phyloP scores from a whole-genome alignment of 2,888 invertebrate species.

The Cotesia congregata region DNA sequence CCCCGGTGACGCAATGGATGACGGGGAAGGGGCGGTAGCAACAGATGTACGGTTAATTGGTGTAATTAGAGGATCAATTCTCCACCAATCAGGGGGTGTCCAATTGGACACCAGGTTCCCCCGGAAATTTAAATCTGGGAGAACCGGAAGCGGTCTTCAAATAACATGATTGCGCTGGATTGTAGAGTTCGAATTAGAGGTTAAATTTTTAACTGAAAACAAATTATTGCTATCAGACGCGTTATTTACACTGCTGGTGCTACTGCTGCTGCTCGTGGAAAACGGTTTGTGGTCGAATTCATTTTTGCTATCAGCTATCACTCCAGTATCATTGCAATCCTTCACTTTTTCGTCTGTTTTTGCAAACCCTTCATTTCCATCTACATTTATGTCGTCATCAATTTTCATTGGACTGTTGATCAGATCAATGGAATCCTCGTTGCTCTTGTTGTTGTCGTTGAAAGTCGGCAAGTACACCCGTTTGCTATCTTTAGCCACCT shows the following conservation, averaged over 20 bases:
- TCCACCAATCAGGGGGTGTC: slow-evolving; percentile 71
- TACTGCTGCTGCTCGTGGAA: not conserved
- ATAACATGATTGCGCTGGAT: slow-evolving; percentile 77
- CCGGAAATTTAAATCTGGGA: slow-evolving; percentile 76
- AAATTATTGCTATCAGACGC: slow-evolving; percentile 32
- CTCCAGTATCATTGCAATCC: not conserved
- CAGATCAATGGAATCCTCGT: not conserved
- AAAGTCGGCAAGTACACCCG: slow-evolving; percentile 27
- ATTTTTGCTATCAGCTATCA: not conserved
- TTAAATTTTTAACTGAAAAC: slow-evolving; percentile 67
- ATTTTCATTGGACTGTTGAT: not conserved
- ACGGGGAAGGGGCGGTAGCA: slow-evolving; percentile 56
- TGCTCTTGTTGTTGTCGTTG: not conserved
- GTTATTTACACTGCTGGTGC: not conserved
- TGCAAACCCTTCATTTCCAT: not conserved
- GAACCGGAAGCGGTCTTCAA: slow-evolving; percentile 89
- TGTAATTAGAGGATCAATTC: slow-evolving; percentile 63
- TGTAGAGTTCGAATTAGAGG: slow-evolving; percentile 61
- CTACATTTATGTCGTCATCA: not conserved
- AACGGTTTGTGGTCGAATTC: not conserved
- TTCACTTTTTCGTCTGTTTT: not conserved
- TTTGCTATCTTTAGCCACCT: slow-evolving; percentile 56
- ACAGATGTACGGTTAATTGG: slow-evolving; percentile 62
- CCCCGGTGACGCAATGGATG: slow-evolving; percentile 48
- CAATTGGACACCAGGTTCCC: slow-evolving; percentile 72